Percentiles rank a stretch among this genome's conserved stretches.
Conservation (phyloP, 2,888 invertebrate species). For the Punctoribates punctum region DNA sequence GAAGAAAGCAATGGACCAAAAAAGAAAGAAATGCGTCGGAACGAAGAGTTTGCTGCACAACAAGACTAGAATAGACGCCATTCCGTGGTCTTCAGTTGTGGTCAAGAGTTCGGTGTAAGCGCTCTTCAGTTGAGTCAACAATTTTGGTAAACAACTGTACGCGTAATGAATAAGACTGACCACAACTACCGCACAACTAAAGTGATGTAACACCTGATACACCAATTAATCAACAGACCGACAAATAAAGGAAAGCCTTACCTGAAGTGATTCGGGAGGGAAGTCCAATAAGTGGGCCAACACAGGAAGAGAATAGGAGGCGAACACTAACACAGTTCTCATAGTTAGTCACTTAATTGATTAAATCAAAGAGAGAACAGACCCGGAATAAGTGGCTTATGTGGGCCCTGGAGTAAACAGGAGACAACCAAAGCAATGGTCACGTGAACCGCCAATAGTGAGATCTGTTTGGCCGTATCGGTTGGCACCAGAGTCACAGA, state of each 20-base stretch:
- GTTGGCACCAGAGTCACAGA: conserved; percentile 49
- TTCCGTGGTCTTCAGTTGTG: conserved; percentile 52
- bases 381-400: conserved; percentile 51
- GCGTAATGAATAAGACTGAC: conserved; percentile 54
- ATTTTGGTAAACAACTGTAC: conserved; percentile 53
- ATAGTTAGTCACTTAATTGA: neutral
- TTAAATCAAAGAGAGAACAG: neutral
- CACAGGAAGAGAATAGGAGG: conserved; percentile 57
- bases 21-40: conserved; percentile 57
- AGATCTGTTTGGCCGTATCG: conserved; percentile 51
- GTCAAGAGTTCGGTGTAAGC: conserved; percentile 50
- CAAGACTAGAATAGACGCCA: conserved; percentile 51
- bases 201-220: conserved; percentile 55
- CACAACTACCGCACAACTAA: conserved; percentile 54
- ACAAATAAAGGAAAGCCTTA: neutral
- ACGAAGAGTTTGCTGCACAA: conserved; percentile 56
- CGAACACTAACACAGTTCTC: conserved; percentile 49
- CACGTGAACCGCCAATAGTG: conserved; percentile 53
- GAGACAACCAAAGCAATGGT: conserved; percentile 53
- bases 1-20: conserved; percentile 57
- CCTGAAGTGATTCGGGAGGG: conserved; percentile 52
- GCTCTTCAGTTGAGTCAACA: conserved; percentile 52
- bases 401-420: conserved; percentile 54
- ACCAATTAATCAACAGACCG: neutral
- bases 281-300: conserved; percentile 56